phyloP scores from a whole-genome alignment of 2,888 invertebrate species.

The Elmis aenea region DNA sequence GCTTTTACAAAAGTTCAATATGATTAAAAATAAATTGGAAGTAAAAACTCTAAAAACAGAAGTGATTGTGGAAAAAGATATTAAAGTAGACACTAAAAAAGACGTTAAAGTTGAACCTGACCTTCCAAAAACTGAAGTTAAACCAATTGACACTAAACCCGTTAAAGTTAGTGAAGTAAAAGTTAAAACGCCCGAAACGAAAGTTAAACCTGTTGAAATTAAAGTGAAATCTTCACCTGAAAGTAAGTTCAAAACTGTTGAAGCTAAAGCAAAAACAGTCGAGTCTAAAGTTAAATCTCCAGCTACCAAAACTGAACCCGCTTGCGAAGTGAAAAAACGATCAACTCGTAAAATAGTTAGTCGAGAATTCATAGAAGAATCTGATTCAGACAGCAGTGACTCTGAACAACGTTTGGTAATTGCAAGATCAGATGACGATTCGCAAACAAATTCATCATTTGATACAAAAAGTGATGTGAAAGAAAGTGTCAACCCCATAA shows the following conservation, averaged over 20 bases:
- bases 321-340: slow-evolving; percentile 33
- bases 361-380: slow-evolving; percentile 52
- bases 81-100: slow-evolving; percentile 25
- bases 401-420: slow-evolving; percentile 60
- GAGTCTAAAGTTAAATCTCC: slow-evolving; percentile 7
- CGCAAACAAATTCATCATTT: slow-evolving; percentile 28
- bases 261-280: slow-evolving; percentile 9
- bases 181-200: slow-evolving; percentile 29
- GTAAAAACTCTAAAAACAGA: slow-evolving; percentile 8
- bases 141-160: slow-evolving; percentile 23
- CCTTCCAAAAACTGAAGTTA: slow-evolving; percentile 16
- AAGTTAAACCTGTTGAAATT: slow-evolving; percentile 11
- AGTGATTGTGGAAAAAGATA: slow-evolving; percentile 19
- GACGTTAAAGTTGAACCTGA: slow-evolving; percentile 1
- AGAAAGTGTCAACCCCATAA: slow-evolving; percentile 31
- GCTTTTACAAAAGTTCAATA: slow-evolving; percentile 42
- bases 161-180: slow-evolving; percentile 29
- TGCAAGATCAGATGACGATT: slow-evolving; percentile 45
- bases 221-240: slow-evolving; percentile 6
- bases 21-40: slow-evolving; percentile 36
- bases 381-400: slow-evolving; percentile 60
- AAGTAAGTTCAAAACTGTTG: slow-evolving; percentile 12
- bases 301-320: slow-evolving; percentile 5
- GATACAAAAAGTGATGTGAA: slow-evolving; percentile 29
- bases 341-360: slow-evolving; percentile 40